phyloP scores from a whole-genome alignment of 2,113 vertebrate species.

The Chaenogobius annularis region DNA sequence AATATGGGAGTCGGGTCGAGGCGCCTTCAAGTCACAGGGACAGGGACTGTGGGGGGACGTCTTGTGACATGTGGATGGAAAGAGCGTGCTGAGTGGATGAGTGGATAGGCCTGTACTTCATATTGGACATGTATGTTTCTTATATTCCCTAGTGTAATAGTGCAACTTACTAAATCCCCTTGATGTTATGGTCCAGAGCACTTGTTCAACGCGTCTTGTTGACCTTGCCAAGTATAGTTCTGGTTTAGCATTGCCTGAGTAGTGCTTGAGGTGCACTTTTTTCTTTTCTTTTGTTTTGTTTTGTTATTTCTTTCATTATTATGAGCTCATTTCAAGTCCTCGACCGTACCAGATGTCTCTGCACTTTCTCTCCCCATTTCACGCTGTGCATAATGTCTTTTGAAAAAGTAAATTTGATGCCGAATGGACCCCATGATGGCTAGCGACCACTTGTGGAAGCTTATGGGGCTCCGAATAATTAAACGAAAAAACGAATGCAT shows the following conservation, averaged over 20 bases:
- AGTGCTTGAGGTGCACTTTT: too few relatives aligned
- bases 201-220: background rate
- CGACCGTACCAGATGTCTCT: too few relatives aligned
- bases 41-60: conserved; percentile 17
- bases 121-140: background rate
- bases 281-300: too few relatives aligned
- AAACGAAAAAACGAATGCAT: too few relatives aligned
- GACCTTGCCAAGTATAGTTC: background rate
- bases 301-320: too few relatives aligned
- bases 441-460: too few relatives aligned
- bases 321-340: too few relatives aligned
- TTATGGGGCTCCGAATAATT: too few relatives aligned
- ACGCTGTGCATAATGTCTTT: too few relatives aligned
- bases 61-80: conserved; percentile 19
- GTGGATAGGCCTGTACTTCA: background rate
- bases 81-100: background rate
- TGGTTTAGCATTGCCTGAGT: background rate
- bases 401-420: too few relatives aligned
- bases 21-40: conserved; percentile 16
- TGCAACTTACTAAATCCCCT: background rate
- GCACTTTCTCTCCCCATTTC: too few relatives aligned
- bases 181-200: background rate
- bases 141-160: background rate
- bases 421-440: too few relatives aligned
- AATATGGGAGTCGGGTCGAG: conserved; percentile 21